Base-by-base conservation (phyloP, 2,888 invertebrate genomes). In the Xestia xanthographa region DNA sequence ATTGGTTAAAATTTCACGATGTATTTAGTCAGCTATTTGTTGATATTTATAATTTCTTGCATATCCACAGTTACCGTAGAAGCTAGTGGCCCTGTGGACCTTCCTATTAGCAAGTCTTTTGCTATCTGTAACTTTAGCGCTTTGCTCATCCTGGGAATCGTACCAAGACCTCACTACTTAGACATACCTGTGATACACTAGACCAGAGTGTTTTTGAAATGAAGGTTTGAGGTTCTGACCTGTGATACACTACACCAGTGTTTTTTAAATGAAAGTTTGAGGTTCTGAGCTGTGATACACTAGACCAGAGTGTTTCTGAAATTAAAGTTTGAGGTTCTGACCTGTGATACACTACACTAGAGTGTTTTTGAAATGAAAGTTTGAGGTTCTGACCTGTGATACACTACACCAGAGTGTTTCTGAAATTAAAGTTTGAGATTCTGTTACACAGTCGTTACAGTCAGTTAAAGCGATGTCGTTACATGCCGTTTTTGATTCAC, bases 21-120 rank as follows among this genome's bases (percentile, higher is more conserved):
- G 50, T 66, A 29, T 34, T 50, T 20, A n/a, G 1, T 9, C 34
- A 11, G 22, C 0, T n/a, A n/a, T 66, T 20, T 60, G 34, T 34
- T 34, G 20, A 9, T 60, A 60, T 60, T 56, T 79, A 56, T 75
- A 29, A 53, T 58, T 56, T 56, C 8, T 80, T 62, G 9, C 34
- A 53, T n/a, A 80, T 73, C 74, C 77, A 63, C 81, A 77, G 74
- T 72, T 50, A 0, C 41, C 26, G 41, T 77, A 75, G 63, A 50
- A 76, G 80, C 58, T 34, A 76, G 34, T 17, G 58, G 29, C 48
- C n/a, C 6, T 22, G 22, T 12, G 80, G 73, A 43, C 5, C 74
- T 60, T 72, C 34, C 20, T 41, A 9, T 38, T 43, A 68, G 53
- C 81, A 22, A 81, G 34, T n/a, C n/a, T 26, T 58, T n/a, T 48